These are phyloP conservation scores for Saxidomus purpurata DNA, from an alignment of 1,140 invertebrate genomes.

Conservation along the genomic window DNA sequence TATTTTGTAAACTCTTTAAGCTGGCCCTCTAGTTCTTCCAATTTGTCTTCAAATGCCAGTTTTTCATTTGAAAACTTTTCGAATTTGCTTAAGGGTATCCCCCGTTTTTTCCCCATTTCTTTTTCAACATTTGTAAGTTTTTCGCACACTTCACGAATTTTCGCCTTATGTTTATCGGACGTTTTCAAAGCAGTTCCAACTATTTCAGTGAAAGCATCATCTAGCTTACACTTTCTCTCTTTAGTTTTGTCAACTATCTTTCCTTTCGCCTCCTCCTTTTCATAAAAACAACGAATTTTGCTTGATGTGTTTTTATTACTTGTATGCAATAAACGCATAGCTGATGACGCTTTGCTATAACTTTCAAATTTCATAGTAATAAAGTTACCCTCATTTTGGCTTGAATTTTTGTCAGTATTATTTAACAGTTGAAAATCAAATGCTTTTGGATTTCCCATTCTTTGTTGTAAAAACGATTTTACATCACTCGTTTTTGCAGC, in stretches of 20 bases:
- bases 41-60: constrained; percentile 73
- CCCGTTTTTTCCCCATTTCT: background rate
- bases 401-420: background rate
- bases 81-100: background rate
- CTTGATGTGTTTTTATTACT: constrained; percentile 19
- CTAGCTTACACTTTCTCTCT: background rate
- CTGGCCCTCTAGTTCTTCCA: constrained; percentile 75
- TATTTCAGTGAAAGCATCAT: constrained; percentile 14
- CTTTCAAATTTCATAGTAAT: constrained; percentile 13
- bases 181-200: background rate
- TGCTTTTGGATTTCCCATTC: constrained; percentile 31
- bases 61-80: constrained; percentile 53
- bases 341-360: background rate
- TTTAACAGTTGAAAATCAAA: background rate
- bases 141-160: background rate
- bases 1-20: constrained; percentile 70
- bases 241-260: background rate
- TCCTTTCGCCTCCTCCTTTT: constrained; percentile 1
- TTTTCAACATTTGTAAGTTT: background rate
- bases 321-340: background rate
- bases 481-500: too few relatives aligned
- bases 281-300: constrained; percentile 29
- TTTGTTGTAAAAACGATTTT: background rate
- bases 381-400: background rate
- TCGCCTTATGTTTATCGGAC: constrained; percentile 17